These are phyloP conservation scores for Exephanes ischioxanthus DNA, from an alignment of 2,888 invertebrate species.

Conservation along the genomic window DNA sequence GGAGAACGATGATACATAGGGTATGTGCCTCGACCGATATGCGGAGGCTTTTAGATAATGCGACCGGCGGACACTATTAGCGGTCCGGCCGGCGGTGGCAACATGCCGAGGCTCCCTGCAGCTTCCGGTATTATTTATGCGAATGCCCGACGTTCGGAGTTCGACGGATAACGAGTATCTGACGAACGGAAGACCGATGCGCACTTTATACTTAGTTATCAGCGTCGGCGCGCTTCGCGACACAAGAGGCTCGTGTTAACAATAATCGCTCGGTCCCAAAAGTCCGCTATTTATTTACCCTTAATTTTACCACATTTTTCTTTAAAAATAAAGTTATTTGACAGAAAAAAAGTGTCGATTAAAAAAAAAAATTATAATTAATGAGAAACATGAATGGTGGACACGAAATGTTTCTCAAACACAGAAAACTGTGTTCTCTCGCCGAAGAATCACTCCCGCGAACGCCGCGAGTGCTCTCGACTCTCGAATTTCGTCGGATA, in stretches of 20 bases:
- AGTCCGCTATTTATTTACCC: background rate
- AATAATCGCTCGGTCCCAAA: background rate
- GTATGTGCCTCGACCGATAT: background rate
- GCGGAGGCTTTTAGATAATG: constrained; percentile 48
- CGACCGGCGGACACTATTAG: constrained; percentile 49
- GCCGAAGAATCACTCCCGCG: too few relatives aligned
- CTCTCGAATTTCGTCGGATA: background rate
- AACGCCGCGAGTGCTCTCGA: too few relatives aligned
- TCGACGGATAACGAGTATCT: constrained; percentile 1
- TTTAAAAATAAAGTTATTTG: too few relatives aligned
- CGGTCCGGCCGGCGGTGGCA: constrained; percentile 6
- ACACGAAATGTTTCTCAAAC: background rate
- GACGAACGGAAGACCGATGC: background rate
- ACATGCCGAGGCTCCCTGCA: background rate
- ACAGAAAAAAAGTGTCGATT: too few relatives aligned
- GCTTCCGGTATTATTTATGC: constrained; percentile 5
- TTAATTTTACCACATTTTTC: background rate
- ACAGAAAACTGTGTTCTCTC: background rate
- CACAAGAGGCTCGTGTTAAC: background rate
- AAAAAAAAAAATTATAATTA: background rate
- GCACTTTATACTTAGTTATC: background rate
- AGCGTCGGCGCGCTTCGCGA: background rate
- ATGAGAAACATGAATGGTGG: background rate
- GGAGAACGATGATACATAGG: constrained; percentile 7
- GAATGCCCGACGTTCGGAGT: background rate